Base-by-base conservation (phyloP, 2,797 vertebrate species). In the Champsocephalus esox region DNA sequence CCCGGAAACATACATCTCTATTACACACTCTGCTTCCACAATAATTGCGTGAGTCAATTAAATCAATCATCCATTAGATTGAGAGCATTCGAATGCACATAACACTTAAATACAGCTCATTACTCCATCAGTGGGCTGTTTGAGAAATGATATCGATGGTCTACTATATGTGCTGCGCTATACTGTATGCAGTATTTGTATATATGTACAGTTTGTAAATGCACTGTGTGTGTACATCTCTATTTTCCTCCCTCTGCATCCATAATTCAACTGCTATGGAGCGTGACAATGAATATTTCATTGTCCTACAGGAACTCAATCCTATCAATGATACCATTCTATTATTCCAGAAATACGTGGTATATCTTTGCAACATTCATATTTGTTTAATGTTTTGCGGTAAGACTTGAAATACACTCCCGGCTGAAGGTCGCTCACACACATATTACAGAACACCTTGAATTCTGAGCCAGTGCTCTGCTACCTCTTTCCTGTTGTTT, bases 211-310 rank as follows among this genome's bases (percentile, higher is more conserved):
- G 7, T 65, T 59, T 77, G 50, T 46, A 50, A 85, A 70, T 74
- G 45, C 43, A 62, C n/a, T 52, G 65, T 54, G 21, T 66, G 28
- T 72, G 59, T 70, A 78, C 60, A 77, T 80, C 73, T 70, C 41
- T 70, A 70, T 88, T 80, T 76, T 79, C 44, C 48, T 66, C 68
- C 46, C 58, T 72, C 79, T 60, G 58, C 68, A 90, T 91, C 70
- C 62, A 89, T 92, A 84, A 93, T 93, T 93, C 64, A 91, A 21
- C 61, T 50, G 32, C 73, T 81, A 80, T 43, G 28, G 76, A 74
- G 72, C 62, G 67, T 77, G 75, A 70, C 45, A 54, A 88, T 92
- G 45, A 93, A 91, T 93, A 88, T 89, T 93, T 92, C 2, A 93
- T 92, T 76, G 14, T 59, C 45, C 34, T 74, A 54, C 66, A 85